phyloP scores from a whole-genome alignment of 2,797 vertebrate species.

The Percopsis omiscomaycus region DNA sequence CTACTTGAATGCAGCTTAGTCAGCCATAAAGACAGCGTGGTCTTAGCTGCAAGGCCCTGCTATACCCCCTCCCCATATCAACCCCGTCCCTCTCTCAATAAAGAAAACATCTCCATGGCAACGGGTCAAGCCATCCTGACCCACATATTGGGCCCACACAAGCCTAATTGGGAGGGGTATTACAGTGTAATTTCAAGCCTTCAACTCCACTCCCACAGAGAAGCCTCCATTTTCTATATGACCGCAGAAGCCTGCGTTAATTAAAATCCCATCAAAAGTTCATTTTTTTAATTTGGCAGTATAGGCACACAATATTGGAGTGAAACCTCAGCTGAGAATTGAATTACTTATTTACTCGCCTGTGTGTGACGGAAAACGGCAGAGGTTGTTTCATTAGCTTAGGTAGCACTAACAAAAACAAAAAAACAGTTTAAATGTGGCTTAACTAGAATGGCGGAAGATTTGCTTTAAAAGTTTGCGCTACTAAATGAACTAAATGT shows the following conservation, averaged over 20 bases:
- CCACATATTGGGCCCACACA: conserved; percentile 59
- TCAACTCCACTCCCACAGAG: conserved; percentile 41
- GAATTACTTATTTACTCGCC: conserved; percentile 26
- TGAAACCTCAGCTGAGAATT: conserved; percentile 34
- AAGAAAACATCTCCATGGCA: conserved; percentile 76
- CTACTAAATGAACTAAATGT: conserved; percentile 31
- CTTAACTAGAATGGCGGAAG: conserved; percentile 18
- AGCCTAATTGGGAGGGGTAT: conserved; percentile 43
- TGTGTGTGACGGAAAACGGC: conserved; percentile 21
- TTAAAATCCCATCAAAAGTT: conserved; percentile 43
- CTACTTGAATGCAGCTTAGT: conserved; percentile 68
- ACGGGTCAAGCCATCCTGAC: conserved; percentile 74
- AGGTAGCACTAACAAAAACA: conserved; percentile 10
- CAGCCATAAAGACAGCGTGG: conserved; percentile 74
- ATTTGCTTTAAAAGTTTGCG: conserved; percentile 21
- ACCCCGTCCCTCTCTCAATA: conserved; percentile 60
- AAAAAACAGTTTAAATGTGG: conserved; percentile 6
- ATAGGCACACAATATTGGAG: conserved; percentile 27
- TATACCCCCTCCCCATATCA: conserved; percentile 36
- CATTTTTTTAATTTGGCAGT: conserved; percentile 15
- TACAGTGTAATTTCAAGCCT: conserved; percentile 50
- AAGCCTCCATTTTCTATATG: conserved; percentile 17
- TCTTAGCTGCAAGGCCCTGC: conserved; percentile 39
- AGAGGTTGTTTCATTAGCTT: conserved; percentile 32
- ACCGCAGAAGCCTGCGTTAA: conserved; percentile 33